phyloP scores from a whole-genome alignment of 2,113 vertebrate species.

The Carassius gibelio region DNA sequence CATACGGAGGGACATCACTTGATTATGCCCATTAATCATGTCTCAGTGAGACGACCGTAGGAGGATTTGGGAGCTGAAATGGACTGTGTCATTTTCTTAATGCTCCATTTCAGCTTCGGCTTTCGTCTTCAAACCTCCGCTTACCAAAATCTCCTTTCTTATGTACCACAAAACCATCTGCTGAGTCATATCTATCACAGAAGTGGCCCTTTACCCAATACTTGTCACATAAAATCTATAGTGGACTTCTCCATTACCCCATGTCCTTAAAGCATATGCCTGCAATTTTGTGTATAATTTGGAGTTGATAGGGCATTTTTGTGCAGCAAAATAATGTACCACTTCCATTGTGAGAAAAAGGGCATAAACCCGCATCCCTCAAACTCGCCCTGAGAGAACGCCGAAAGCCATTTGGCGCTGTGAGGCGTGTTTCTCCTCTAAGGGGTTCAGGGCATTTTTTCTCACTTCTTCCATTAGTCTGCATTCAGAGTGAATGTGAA shows the following conservation, averaged over 20 bases:
- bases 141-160: conserved; percentile 48
- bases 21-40: conserved; percentile 74
- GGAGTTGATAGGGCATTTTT: conserved; percentile 8
- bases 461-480: conserved; percentile 4
- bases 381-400: conserved; percentile 20
- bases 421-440: conserved; percentile 16
- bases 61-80: conserved; percentile 61
- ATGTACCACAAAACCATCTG: conserved; percentile 50
- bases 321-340: conserved; percentile 22
- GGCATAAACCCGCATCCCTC: conserved; percentile 6
- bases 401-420: conserved; percentile 21
- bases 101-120: conserved; percentile 67
- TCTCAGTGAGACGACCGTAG: conserved; percentile 54
- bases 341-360: conserved; percentile 23
- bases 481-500: conserved; percentile 33
- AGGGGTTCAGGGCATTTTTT: conserved; percentile 3
- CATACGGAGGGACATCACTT: conserved; percentile 63
- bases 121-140: conserved; percentile 60
- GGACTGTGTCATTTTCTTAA: conserved; percentile 61
- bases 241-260: background rate
- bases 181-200: conserved; percentile 53
- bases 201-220: conserved; percentile 41
- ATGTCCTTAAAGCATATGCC: background rate
- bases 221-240: background rate
- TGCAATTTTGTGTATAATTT: conserved; percentile 33